phyloP scores from a whole-genome alignment of 1,140 invertebrate genomes.

The Pteromalus puparum region DNA sequence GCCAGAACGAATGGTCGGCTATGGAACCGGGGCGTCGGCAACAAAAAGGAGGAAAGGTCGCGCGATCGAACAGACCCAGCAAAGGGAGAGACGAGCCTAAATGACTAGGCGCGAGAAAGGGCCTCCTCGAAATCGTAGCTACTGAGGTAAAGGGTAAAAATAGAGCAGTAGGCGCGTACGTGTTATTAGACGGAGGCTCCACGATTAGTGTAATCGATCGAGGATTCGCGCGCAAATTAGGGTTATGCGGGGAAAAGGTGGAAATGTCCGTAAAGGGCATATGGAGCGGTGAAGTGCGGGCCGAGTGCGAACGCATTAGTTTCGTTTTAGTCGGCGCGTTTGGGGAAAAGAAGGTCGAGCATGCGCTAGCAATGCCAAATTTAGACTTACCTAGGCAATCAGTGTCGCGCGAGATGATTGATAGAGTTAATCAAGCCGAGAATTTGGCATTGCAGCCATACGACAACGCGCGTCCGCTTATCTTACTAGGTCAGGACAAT shows the following conservation, averaged over 20 bases:
- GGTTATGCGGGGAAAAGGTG: not conserved
- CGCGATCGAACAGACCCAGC: no score
- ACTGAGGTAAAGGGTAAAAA: not conserved
- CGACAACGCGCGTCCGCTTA: no score
- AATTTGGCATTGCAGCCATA: not conserved
- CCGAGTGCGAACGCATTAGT: not conserved
- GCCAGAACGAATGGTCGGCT: no score
- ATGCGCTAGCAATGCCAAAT: not conserved
- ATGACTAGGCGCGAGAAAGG: not conserved
- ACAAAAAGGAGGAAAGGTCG: no score
- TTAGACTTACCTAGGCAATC: not conserved
- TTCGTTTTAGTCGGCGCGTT: not conserved
- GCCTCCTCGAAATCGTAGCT: not conserved
- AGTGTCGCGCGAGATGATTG: not conserved
- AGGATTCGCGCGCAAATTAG: not conserved
- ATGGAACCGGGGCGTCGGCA: no score
- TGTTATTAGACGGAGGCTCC: not conserved
- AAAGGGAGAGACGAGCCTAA: no score
- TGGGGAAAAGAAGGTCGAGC: no score
- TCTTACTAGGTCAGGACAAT: slow-evolving; percentile 1
- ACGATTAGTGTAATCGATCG: not conserved
- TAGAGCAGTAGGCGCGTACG: not conserved
- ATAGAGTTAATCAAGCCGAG: not conserved
- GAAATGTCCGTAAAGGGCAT: not conserved
- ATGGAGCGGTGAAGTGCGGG: not conserved